Percentiles rank a stretch among this genome's conserved stretches.
Evolutionary conservation across 2,888 invertebrate species (phyloP).

Genomic region (Dryadula phaetusa): DNA sequence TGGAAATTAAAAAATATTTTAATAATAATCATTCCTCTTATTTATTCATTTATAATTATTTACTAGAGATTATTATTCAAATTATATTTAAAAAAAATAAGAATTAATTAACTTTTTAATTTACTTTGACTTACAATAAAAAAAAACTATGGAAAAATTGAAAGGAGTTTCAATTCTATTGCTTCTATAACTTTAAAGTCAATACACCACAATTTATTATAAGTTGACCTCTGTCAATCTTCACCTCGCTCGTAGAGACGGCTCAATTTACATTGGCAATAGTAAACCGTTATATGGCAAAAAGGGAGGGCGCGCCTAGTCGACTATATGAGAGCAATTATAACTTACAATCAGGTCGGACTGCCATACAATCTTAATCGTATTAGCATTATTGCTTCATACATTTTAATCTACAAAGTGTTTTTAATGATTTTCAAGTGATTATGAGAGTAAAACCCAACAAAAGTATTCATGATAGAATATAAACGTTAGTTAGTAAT

Average conservation of each 20-base stretch:
- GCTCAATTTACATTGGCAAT: constrained; percentile 18
- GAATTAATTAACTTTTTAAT: background rate
- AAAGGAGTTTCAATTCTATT: constrained; percentile 7
- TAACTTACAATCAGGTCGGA: constrained; percentile 6
- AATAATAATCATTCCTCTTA: too few relatives aligned
- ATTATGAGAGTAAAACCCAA: constrained; percentile 44
- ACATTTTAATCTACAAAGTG: constrained; percentile 24
- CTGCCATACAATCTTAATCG: background rate
- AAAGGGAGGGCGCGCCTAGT: constrained; percentile 15
- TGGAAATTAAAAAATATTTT: too few relatives aligned
- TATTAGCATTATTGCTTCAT: constrained; percentile 8
- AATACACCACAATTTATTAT: background rate
- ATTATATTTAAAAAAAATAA: background rate
- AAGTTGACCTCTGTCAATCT: constrained; percentile 8
- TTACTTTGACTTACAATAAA: background rate
- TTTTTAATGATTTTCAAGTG: constrained; percentile 33
- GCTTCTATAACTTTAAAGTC: constrained; percentile 10
- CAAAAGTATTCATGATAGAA: constrained; percentile 50
- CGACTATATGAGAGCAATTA: constrained; percentile 6
- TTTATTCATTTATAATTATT: too few relatives aligned
- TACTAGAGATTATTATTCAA: too few relatives aligned
- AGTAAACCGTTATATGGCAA: constrained; percentile 5
- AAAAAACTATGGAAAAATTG: background rate
- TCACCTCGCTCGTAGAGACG: background rate
- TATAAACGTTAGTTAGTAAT: constrained; percentile 51